Conservation (phyloP, 53 echinoderm and acorn worm genomes). For the Echinometra lucunter region DNA sequence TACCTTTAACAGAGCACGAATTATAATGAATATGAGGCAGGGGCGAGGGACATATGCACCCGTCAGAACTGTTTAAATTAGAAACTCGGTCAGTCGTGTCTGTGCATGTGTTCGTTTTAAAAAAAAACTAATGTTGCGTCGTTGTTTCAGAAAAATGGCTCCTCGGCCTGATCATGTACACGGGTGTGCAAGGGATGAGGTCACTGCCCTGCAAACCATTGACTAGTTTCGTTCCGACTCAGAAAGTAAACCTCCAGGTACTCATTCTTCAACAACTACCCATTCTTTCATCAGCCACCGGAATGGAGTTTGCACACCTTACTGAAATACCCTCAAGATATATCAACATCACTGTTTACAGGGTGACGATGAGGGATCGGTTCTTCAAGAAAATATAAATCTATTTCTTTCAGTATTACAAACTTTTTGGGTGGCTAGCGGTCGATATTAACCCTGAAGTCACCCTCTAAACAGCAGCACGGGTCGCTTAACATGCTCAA, state of each 20-base stretch:
- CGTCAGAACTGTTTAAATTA: too few species aligned
- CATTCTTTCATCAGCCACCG: conserved; percentile 15
- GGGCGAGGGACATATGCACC: too few species aligned
- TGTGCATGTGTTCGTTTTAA: too few species aligned
- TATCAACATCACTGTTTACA: neutral
- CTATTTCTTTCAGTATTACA: neutral
- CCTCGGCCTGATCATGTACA: neutral
- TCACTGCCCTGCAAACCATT: neutral
- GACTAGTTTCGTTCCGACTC: neutral
- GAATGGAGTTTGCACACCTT: conserved; percentile 39
- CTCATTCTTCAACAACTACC: conserved; percentile 11
- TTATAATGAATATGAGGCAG: neutral
- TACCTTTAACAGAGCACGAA: neutral
- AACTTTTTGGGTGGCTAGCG: conserved; percentile 5
- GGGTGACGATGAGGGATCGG: conserved; percentile 19
- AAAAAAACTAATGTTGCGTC: too few species aligned
- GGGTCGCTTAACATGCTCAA: conserved; percentile 10
- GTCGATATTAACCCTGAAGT: neutral
- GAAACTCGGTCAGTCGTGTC: too few species aligned
- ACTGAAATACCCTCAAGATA: conserved; percentile 6
- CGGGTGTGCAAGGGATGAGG: neutral
- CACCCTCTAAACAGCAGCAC: neutral
- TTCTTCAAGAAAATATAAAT: conserved; percentile 8
- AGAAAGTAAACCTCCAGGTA: neutral
- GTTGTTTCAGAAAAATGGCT: too few species aligned